Conservation (phyloP, 2,113 vertebrate species). For the Pseudois nayaur region DNA sequence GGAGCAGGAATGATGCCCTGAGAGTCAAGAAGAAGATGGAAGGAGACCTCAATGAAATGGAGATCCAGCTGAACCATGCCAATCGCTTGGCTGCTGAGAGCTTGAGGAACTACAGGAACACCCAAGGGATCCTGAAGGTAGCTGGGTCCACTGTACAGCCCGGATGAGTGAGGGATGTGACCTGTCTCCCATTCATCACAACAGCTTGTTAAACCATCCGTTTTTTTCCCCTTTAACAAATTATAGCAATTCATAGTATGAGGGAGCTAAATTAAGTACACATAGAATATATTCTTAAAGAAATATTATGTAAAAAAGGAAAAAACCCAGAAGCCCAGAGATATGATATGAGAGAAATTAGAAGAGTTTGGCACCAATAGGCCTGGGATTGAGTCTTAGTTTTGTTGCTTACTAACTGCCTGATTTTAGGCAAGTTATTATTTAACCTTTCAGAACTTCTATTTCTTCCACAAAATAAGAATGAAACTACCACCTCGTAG, state of each 20-base stretch:
- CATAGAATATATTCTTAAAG: neutral
- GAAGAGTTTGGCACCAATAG: neutral
- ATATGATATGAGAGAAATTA: neutral
- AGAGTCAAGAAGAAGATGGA: conserved; percentile 88
- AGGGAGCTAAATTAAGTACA: neutral
- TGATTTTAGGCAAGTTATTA: neutral
- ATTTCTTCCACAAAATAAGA: neutral
- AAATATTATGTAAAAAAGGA: neutral
- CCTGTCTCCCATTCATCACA: neutral
- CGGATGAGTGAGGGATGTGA: neutral
- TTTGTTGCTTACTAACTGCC: neutral
- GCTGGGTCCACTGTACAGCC: neutral
- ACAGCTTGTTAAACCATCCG: neutral
- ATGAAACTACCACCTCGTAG: neutral
- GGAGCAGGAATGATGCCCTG: conserved; percentile 84
- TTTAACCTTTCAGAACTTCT: neutral
- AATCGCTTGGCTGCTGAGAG: conserved; percentile 83
- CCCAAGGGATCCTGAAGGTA: conserved; percentile 82
- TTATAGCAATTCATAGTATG: neutral
- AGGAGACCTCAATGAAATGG: conserved; percentile 79
- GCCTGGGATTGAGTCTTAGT: neutral
- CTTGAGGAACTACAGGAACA: conserved; percentile 82
- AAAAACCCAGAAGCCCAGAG: neutral
- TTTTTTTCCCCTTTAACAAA: neutral
- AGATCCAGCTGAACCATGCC: conserved; percentile 85